Base-by-base conservation (phyloP, 2,888 invertebrate genomes). In the Stenotaenia linearis region DNA sequence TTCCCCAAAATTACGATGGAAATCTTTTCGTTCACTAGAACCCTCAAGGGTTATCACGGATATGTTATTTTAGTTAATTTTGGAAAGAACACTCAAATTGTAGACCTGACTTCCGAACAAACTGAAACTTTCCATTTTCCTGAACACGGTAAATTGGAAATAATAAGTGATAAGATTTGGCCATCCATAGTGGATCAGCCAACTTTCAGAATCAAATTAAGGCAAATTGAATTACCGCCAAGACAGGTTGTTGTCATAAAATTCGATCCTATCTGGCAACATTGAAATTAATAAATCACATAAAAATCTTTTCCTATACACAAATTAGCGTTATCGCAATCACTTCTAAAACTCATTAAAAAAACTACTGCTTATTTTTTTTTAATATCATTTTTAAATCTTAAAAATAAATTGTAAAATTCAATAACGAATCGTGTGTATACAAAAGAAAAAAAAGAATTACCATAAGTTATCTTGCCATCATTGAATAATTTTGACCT, bases 61-160 rank as follows among this genome's bases (percentile, higher is more conserved):
- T 92, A 90, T 86, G 87, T 93, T 83, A 91, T 92, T 28, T 90
- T 91, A 77, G 90, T 90, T 84, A 94, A 94, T 87, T 90, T 92
- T n/a, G 88, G 88, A 0, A 85, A 85, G 10, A 84, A 86, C 35
- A 85, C 85, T 77, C 0, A 77, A 56, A 79, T 30, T 79, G 80
- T 45, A 28, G 81, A 25, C 81, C 80, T 77, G 5, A 69, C 69
- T 28, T 10, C 69, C 4, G 12, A 1, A 1, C 28, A 10, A 1
- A 28, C 12, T 3, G 69, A 69, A 69, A 28, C 10, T 3, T 69
- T 69, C 25, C 1, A 12, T 4, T 69, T 69, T 69, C 69, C 69
- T 1, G 1, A 0, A 12, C 23, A 69, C 25, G 69, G 69, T 4
- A 25, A 25, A 3, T 10, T 28, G 15, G 69, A n/a, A 28, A 28